A percentile compares a stretch with the other conserved stretches of the same genome.
phyloP scores from a whole-genome alignment of 1,140 invertebrate genomes.

The Drosophila lini region DNA sequence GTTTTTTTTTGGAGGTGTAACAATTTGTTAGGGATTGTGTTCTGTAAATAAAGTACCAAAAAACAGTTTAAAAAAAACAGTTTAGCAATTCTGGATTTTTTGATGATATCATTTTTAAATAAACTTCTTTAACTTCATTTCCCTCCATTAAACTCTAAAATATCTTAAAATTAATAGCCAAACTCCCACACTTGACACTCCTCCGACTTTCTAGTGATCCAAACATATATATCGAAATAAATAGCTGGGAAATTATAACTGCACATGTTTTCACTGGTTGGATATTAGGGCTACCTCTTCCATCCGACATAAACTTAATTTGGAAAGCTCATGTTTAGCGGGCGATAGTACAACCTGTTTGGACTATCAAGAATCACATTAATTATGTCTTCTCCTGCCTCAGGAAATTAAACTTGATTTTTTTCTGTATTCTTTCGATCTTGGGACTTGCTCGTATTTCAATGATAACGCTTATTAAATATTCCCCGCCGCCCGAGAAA shows the following conservation, averaged over 20 bases:
- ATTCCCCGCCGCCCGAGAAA: constrained; percentile 33
- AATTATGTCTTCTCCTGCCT: constrained; percentile 63
- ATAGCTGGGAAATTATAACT: constrained; percentile 17
- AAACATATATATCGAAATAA: background rate
- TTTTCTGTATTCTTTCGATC: constrained; percentile 24
- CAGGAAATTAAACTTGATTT: constrained; percentile 51
- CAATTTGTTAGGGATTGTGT: background rate
- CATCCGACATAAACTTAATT: constrained; percentile 49
- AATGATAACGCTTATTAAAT: constrained; percentile 76
- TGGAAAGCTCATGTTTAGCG: constrained; percentile 68
- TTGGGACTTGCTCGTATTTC: constrained; percentile 58
- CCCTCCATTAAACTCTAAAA: background rate
- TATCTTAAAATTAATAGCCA: background rate
- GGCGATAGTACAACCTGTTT: constrained; percentile 67
- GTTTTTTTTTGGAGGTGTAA: background rate
- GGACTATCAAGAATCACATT: constrained; percentile 74
- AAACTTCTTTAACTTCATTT: background rate
- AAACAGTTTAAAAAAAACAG: background rate
- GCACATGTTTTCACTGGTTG: constrained; percentile 38
- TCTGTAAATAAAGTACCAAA: background rate
- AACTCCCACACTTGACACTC: background rate
- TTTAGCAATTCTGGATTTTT: background rate
- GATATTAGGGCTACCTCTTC: background rate
- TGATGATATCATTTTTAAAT: background rate
- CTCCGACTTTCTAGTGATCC: constrained; percentile 4